Evolutionary conservation across 1,140 invertebrate species (phyloP).

Genomic region (Trypoxylus dichotomus): DNA sequence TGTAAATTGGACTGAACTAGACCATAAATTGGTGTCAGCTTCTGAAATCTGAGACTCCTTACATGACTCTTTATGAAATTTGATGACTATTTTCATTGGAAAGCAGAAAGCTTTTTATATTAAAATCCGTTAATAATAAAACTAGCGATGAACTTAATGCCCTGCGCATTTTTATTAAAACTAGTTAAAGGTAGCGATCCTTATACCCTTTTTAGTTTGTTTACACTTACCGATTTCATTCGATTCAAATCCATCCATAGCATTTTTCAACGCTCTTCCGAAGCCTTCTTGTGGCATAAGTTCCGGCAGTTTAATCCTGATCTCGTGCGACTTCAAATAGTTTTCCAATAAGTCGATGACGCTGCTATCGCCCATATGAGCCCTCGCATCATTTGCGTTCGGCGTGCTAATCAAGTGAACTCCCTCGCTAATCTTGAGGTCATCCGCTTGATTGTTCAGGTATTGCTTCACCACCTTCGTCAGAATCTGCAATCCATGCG

Average conservation of each 20-base stretch:
- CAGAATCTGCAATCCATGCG: conserved; percentile 46
- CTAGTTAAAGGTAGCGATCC: no score
- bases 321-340: conserved; percentile 69
- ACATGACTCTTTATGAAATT: no score
- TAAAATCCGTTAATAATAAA: no score
- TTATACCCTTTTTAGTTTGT: not conserved
- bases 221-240: conserved; percentile 40
- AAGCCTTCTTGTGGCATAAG: conserved; percentile 56
- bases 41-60: no score
- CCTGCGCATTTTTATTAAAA: no score
- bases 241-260: conserved; percentile 47
- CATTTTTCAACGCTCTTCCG: conserved; percentile 48
- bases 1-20: no score
- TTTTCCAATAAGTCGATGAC: conserved; percentile 61
- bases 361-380: conserved; percentile 57
- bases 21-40: no score
- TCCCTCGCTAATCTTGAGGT: conserved; percentile 63
- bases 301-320: conserved; percentile 69
- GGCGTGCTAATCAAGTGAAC: conserved; percentile 61
- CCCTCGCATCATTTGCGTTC: conserved; percentile 51
- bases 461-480: conserved; percentile 50
- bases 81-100: no score
- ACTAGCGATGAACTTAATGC: no score
- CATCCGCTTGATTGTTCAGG: conserved; percentile 48
- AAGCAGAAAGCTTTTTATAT: no score